These are phyloP conservation scores for Darevskia nairensis DNA, from an alignment of 2,797 vertebrate species.

Conservation along the genomic window DNA sequence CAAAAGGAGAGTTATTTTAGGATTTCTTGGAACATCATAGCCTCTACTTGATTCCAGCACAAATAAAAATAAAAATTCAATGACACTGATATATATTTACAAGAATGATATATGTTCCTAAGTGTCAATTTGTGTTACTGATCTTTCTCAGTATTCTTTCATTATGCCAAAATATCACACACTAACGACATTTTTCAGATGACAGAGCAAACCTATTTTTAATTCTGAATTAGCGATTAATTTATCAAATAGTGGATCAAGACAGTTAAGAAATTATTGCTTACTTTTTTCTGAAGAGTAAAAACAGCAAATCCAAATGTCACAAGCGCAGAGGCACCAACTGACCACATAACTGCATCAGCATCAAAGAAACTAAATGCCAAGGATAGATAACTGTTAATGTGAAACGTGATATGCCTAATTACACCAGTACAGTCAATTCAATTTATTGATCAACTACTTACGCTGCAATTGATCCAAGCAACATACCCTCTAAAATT, in stretches of 20 bases:
- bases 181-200: background rate
- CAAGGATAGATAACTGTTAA: constrained; percentile 34
- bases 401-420: background rate
- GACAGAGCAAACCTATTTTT: background rate
- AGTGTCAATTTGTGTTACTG: background rate
- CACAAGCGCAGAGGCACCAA: constrained; percentile 80
- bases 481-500: constrained; percentile 81
- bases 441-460: constrained; percentile 62
- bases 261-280: constrained; percentile 20
- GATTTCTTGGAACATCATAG: no score
- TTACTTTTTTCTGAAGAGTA: constrained; percentile 86
- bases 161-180: background rate
- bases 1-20: no score
- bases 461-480: constrained; percentile 84
- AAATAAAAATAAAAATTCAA: background rate
- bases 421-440: background rate
- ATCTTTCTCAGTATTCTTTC: background rate
- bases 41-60: background rate
- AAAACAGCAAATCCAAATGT: constrained; percentile 82
- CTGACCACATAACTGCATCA: constrained; percentile 83
- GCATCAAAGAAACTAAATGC: constrained; percentile 78
- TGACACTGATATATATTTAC: background rate
- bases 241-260: background rate
- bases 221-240: background rate
- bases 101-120: background rate